These are phyloP conservation scores for Dicerorhinus sumatrensis DNA, from an alignment of 2,113 vertebrate genomes.

Conservation along the genomic window DNA sequence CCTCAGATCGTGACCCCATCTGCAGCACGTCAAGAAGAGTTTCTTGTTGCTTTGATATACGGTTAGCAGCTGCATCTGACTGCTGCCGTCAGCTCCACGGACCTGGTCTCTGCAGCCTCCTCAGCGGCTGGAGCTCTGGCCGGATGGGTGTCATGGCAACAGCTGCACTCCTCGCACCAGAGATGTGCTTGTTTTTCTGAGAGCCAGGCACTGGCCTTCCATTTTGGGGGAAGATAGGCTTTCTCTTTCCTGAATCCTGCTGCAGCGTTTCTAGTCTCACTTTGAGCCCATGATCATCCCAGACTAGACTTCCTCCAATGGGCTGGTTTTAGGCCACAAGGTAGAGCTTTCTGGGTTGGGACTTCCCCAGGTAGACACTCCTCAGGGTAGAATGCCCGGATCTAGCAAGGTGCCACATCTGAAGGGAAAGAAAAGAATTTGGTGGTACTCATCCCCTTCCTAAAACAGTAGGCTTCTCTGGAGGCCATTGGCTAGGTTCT, in stretches of 20 bases:
- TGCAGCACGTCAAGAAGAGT: not conserved
- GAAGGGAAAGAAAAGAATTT: not conserved
- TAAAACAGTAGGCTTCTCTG: not conserved
- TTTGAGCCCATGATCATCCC: not conserved
- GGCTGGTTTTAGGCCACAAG: not conserved
- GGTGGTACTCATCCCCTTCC: accelerated
- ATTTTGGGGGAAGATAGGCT: not conserved
- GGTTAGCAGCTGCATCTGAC: conserved; percentile 43
- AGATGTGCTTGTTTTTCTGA: conserved; percentile 65
- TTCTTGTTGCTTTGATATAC: conserved; percentile 29
- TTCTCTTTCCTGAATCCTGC: not conserved
- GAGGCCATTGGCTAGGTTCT: not conserved
- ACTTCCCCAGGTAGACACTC: not conserved
- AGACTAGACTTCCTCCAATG: not conserved
- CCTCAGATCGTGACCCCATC: not conserved
- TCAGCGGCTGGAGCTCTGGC: not conserved
- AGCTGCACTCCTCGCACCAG: not conserved
- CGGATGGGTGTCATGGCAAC: conserved; percentile 72
- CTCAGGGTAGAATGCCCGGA: not conserved
- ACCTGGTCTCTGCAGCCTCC: conserved; percentile 49
- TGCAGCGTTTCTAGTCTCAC: not conserved
- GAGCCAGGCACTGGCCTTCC: not conserved
- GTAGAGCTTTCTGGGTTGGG: not conserved
- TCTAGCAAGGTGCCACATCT: not conserved
- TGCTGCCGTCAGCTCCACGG: conserved; percentile 39